Base-by-base conservation (phyloP, 2,797 vertebrate genomes). In the Pseudopleuronectes americanus region DNA sequence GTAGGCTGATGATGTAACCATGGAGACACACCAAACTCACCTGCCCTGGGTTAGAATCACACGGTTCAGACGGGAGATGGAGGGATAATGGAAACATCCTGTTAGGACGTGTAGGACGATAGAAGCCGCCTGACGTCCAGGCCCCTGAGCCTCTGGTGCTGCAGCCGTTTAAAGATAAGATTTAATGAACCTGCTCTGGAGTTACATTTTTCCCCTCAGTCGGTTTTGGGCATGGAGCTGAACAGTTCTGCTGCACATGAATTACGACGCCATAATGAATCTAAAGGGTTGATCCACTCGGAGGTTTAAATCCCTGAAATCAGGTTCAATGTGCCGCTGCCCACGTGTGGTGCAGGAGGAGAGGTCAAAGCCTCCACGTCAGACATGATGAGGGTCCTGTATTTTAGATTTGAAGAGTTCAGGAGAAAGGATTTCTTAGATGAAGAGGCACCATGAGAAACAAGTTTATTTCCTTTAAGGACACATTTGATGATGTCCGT, bases 1-100 rank as follows among this genome's bases (percentile, higher is more conserved):
- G 49, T 43, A 82, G 78, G 56, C 53, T 6, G 70, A 64, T 87
- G 81, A 80, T 87, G 87, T 85, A 87, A 88, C 79, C 19, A 66
- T 33, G 72, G 77, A 78, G 81, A 90, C 85, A 84, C 64, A 80
- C 26, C 19, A 65, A 33, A 71, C 53, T 80, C 65, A 84, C 77
- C 73, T 84, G 67, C 74, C 74, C 67, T 63, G 26, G 53, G 80
- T 80, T 68, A 65, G 66, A 83, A 74, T 80, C 57, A 58, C 49
- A 51, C 23, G 43, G 49, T 68, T 68, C 62, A 76, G 68, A 81
- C 52, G 60, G 59, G 60, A 79, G 74, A 82, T 73, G 81, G 76
- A 45, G 22, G 63, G 67, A 76, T 76, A 82, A 71, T 64, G 71
- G 71, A 70, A 71, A 66, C 49, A 55, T 48, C 61, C 77, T 16